Evolutionary conservation across 2,113 vertebrate genomes (phyloP).

Genomic region (Ptychochromis oligacanthus): DNA sequence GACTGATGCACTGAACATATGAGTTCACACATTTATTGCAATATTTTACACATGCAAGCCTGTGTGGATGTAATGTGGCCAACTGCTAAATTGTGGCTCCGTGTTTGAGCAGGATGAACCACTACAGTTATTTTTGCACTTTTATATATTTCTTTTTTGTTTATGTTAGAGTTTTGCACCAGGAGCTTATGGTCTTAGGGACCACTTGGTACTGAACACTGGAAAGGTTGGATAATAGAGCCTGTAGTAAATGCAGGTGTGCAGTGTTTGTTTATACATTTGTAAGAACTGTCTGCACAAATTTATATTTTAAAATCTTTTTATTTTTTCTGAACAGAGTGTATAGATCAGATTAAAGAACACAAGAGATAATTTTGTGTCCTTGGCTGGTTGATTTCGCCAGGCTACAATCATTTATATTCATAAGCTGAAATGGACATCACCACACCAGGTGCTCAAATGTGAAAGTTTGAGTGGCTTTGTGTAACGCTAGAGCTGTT

Average conservation of each 20-base stretch:
- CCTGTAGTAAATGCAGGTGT: background rate
- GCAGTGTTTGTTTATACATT: background rate
- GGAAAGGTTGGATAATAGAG: background rate
- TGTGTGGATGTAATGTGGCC: background rate
- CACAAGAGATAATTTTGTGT: background rate
- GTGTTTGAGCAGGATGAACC: too few species aligned
- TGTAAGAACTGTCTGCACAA: background rate
- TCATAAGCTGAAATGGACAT: background rate
- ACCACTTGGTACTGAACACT: background rate
- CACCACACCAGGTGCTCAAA: rapidly evolving
- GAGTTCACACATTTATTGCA: background rate
- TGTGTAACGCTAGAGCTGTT: background rate
- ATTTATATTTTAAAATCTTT: rapidly evolving
- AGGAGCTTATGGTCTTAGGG: background rate
- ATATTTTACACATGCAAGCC: background rate
- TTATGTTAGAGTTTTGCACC: background rate
- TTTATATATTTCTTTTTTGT: background rate
- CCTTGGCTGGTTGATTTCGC: background rate
- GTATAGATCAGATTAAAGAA: background rate
- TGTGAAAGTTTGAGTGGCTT: background rate
- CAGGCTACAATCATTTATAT: background rate
- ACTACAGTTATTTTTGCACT: background rate
- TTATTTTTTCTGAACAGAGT: background rate
- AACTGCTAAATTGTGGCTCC: background rate
- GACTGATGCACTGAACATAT: background rate